Evolutionary conservation across 2,113 vertebrate genomes (phyloP), one percentile per base, ranked within the genome.

Genomic region (Epinephelus cyanopodus): DNA sequence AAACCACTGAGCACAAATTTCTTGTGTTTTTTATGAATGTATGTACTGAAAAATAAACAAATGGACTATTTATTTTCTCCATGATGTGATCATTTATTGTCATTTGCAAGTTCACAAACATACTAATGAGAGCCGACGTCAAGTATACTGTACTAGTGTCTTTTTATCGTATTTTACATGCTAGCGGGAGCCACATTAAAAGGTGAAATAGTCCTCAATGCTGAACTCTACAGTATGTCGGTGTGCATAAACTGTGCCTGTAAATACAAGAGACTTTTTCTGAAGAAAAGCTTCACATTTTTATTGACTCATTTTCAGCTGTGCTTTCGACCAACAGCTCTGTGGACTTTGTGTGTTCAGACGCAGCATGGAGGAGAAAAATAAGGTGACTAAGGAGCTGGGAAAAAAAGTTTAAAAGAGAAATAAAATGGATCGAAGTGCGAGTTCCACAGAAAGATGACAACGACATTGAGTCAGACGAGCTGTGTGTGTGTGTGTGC

Each of bases 391-490:
- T 39, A 27, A 56, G 21, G 58, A 72, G 47, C 48, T 75, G 15
- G 13, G 5, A 18, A 19, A 18, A 19, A 63, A 39, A 50, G 61
- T 45, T 48, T 25, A n/a, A 42, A 65, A 52, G 23, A 37, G 50
- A 52, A 64, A 39, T 27, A 29, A 74, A 73, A 81, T 50, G 27
- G 45, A 78, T 33, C 58, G 18, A n/a, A 65, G 67, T 62, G 81
- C 56, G 73, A 81, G 62, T 63, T 81, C 21, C 15, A 45, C 23
- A 66, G 33, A 29, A 13, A 37, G 75, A 82, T 39, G 80, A 58
- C 72, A 29, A 76, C 13, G 56, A 25, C 64, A 64, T 66, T 82
- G 85, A 88, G 58, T 89, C 79, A 85, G 76, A 76, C 54, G 52
- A 1, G 11, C 45, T 53, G 54, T 45, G 21, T 74, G 29, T 29